These are phyloP conservation scores for Crotalus helleri DNA, from an alignment of 2,113 vertebrate species.

Conservation along the genomic window DNA sequence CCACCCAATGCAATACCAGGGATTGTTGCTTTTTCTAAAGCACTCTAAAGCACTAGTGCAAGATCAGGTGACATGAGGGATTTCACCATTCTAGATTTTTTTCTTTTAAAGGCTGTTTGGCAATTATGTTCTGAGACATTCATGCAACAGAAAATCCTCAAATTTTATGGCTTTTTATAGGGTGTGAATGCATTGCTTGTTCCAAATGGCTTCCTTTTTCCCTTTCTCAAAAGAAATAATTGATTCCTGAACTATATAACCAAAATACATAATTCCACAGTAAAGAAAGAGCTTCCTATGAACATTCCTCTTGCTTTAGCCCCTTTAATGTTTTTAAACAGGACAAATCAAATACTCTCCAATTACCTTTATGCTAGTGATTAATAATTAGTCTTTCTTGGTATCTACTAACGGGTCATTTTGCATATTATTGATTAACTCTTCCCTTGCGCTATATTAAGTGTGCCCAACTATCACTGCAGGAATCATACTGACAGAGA, in stretches of 20 bases:
- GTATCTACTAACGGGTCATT: not conserved
- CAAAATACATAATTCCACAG: not conserved
- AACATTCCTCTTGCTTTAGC: not conserved
- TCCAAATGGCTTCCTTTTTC: too few relatives aligned
- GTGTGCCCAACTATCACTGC: slow-evolving; percentile 1
- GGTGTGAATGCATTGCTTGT: not conserved
- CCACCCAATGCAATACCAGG: not conserved
- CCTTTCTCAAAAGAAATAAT: not conserved
- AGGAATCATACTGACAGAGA: slow-evolving; percentile 17
- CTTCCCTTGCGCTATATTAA: slow-evolving; percentile 21
- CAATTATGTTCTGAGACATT: too few relatives aligned
- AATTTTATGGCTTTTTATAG: too few relatives aligned
- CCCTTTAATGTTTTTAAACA: not conserved
- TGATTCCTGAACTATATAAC: not conserved
- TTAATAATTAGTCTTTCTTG: not conserved
- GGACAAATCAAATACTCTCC: not conserved
- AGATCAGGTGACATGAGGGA: not conserved
- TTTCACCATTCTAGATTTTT: not conserved
- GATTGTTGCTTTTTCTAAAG: not conserved
- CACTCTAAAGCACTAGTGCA: not conserved
- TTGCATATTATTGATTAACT: slow-evolving; percentile 18
- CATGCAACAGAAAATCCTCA: not conserved
- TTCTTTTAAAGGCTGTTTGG: not conserved
- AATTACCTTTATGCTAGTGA: slow-evolving; percentile 17
- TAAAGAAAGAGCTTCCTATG: not conserved